Conservation (phyloP, 1,140 invertebrate species). For the Drosophila watanabei region DNA sequence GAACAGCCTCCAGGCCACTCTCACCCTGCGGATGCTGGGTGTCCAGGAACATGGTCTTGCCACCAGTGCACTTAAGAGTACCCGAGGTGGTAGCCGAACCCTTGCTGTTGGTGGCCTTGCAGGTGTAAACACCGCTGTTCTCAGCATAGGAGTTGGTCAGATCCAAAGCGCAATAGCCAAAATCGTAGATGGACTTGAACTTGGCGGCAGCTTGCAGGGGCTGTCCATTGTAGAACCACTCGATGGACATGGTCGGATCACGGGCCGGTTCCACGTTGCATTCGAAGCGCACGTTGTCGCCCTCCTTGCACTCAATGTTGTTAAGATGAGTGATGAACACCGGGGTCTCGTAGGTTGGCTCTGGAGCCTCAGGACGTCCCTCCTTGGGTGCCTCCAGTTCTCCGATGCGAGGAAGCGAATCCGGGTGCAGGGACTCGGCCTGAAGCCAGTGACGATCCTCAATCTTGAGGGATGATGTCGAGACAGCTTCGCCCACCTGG, state of each 20-base stretch:
- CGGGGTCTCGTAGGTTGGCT: slow-evolving; percentile 93
- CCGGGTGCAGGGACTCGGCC: slow-evolving; percentile 95
- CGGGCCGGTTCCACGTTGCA: slow-evolving; percentile 97
- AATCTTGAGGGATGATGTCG: slow-evolving; percentile 95
- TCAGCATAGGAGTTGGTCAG: slow-evolving; percentile 93
- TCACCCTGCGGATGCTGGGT: slow-evolving; percentile 96
- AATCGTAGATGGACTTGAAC: slow-evolving; percentile 95
- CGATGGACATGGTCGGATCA: slow-evolving; percentile 97
- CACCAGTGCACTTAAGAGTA: slow-evolving; percentile 92
- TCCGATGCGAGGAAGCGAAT: slow-evolving; percentile 94
- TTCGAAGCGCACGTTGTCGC: slow-evolving; percentile 97
- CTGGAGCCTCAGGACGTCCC: slow-evolving; percentile 88
- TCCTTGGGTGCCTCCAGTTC: slow-evolving; percentile 93
- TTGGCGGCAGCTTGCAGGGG: slow-evolving; percentile 92
- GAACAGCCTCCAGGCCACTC: slow-evolving; percentile 93
- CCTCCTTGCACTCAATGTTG: slow-evolving; percentile 95
- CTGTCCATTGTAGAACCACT: slow-evolving; percentile 96
- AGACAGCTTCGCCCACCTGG: slow-evolving; percentile 95
- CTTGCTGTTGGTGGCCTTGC: slow-evolving; percentile 96
- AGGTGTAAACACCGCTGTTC: slow-evolving; percentile 96
- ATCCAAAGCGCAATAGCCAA: slow-evolving; percentile 95
- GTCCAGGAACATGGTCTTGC: slow-evolving; percentile 92
- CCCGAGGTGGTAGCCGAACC: slow-evolving; percentile 95
- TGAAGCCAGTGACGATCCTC: slow-evolving; percentile 95
- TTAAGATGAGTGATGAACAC: slow-evolving; percentile 96